Percentiles rank a stretch among this genome's conserved stretches.
These are phyloP conservation scores for Ophioderma brevispina DNA, from an alignment of 35 echinoderm and acorn worm species.

Conservation along the genomic window DNA sequence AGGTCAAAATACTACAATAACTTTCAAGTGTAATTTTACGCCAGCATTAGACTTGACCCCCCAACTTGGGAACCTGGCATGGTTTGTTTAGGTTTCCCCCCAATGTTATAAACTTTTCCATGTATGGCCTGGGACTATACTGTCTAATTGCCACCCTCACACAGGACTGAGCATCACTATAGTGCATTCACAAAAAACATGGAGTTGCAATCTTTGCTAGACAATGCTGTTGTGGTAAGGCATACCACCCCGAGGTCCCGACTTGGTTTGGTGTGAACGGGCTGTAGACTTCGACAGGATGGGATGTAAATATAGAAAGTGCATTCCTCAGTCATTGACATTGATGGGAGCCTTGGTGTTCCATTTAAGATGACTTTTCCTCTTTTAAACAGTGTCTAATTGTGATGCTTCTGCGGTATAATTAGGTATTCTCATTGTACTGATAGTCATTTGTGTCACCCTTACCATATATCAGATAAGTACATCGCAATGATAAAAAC, in stretches of 20 bases:
- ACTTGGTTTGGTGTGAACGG: background rate
- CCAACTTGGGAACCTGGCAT: background rate
- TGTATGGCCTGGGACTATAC: background rate
- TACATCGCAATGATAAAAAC: too few species aligned
- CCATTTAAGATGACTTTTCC: too few species aligned
- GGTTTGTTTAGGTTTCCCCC: background rate
- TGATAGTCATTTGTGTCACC: too few species aligned
- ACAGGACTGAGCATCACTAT: background rate
- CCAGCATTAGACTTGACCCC: background rate
- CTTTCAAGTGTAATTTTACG: background rate
- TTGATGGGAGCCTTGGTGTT: too few species aligned
- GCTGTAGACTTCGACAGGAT: background rate
- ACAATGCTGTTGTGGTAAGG: background rate
- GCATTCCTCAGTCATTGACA: background rate
- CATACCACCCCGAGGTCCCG: too few species aligned
- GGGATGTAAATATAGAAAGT: background rate
- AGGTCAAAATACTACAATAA: slow-evolving; percentile 14
- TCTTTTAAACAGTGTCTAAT: too few species aligned
- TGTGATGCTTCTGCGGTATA: too few species aligned
- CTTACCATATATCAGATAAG: too few species aligned
- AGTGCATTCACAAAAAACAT: background rate
- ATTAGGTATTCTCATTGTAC: too few species aligned
- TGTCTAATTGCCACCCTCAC: background rate
- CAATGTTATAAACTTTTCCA: background rate
- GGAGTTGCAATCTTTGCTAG: background rate